Evolutionary conservation across 2,888 invertebrate genomes (phyloP).

Genomic region (Cryptocephalus moraei): DNA sequence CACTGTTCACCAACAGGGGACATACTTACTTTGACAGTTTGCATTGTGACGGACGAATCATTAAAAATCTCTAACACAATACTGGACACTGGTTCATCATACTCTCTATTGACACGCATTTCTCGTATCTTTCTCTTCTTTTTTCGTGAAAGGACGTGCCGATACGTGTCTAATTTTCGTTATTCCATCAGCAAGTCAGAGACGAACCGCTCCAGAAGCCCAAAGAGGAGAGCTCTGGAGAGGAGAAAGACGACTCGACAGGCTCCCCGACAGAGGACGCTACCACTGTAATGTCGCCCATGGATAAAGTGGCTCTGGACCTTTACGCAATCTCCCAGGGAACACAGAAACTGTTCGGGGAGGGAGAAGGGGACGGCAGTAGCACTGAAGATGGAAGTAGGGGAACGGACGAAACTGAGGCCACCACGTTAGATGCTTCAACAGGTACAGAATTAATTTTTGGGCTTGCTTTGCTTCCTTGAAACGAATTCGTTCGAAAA

Average conservation of each 20-base stretch:
- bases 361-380: slow-evolving; percentile 24
- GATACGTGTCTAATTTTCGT: too few relatives aligned
- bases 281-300: slow-evolving; percentile 56
- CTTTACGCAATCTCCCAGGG: slow-evolving; percentile 68
- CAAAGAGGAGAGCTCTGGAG: slow-evolving; percentile 11
- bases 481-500: not conserved
- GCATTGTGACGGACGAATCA: too few relatives aligned
- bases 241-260: slow-evolving; percentile 27
- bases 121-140: too few relatives aligned
- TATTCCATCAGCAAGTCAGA: too few relatives aligned
- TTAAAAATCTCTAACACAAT: too few relatives aligned
- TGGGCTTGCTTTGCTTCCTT: not conserved
- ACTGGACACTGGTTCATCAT: too few relatives aligned
- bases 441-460: slow-evolving; percentile 11
- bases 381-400: slow-evolving; percentile 31
- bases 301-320: slow-evolving; percentile 72
- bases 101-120: too few relatives aligned
- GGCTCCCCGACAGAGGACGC: slow-evolving; percentile 36
- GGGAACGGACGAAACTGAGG: slow-evolving; percentile 15
- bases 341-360: slow-evolving; percentile 43
- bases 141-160: too few relatives aligned
- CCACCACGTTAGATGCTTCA: slow-evolving; percentile 13
- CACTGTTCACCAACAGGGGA: too few relatives aligned
- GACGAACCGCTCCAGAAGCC: too few relatives aligned
- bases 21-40: too few relatives aligned